Percentiles rank a stretch among this genome's conserved stretches.
Evolutionary conservation across 2,113 vertebrate genomes (phyloP).

Genomic region (Paedocypris sp.): DNA sequence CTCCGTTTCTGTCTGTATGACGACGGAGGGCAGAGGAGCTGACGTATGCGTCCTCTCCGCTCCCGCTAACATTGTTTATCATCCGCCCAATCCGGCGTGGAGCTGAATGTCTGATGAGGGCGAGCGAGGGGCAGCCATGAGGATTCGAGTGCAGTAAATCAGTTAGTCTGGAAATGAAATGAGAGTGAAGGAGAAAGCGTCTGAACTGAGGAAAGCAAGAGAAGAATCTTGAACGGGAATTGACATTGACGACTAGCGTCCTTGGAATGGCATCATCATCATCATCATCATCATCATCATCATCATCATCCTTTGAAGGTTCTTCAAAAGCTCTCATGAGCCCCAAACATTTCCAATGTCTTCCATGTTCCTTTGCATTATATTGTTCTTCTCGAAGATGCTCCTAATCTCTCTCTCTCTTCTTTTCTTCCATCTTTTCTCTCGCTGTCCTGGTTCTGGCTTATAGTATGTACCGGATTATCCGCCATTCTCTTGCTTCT

Average conservation of each 20-base stretch:
- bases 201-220: slow-evolving; percentile 13
- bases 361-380: neutral
- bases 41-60: neutral
- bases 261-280: too few species aligned
- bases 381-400: neutral
- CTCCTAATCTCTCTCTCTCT: neutral
- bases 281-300: too few species aligned
- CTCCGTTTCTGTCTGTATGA: neutral
- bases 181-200: slow-evolving; percentile 15
- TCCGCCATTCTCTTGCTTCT: neutral
- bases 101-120: slow-evolving; percentile 30
- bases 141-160: slow-evolving; percentile 24
- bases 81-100: slow-evolving; percentile 21
- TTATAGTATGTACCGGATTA: slow-evolving; percentile 66
- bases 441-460: slow-evolving; percentile 1
- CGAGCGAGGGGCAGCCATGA: neutral
- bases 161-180: slow-evolving; percentile 23
- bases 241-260: too few species aligned
- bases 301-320: neutral
- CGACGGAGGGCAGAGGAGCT: neutral
- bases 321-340: neutral
- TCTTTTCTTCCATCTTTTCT: slow-evolving; percentile 5
- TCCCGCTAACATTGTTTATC: slow-evolving; percentile 12
- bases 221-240: neutral
- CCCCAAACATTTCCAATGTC: neutral